Evolutionary conservation across 2,888 invertebrate genomes (phyloP).

Genomic region (Fragum fragum): DNA sequence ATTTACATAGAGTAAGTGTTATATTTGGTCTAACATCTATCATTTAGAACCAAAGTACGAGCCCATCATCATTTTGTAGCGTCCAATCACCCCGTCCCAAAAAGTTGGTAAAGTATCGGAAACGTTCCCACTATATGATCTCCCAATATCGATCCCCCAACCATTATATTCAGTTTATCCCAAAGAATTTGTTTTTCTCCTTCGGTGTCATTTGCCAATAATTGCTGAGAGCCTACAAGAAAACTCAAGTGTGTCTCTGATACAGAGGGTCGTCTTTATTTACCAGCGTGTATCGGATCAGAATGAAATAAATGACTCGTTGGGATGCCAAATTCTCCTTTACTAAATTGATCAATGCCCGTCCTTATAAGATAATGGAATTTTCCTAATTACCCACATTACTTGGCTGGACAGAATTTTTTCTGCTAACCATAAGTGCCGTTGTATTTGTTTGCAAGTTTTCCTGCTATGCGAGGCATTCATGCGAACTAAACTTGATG

Average conservation of each 20-base stretch:
- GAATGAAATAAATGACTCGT: not conserved
- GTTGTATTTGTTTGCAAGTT: too few relatives aligned
- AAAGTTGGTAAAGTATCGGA: not conserved
- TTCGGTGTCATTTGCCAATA: constrained; percentile 15
- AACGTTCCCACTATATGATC: not conserved
- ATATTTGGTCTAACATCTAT: too few relatives aligned
- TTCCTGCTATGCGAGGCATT: too few relatives aligned
- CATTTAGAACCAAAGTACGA: too few relatives aligned
- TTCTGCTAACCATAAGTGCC: too few relatives aligned
- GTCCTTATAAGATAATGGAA: not conserved
- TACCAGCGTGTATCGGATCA: not conserved
- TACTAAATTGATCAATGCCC: not conserved
- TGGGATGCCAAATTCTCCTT: not conserved
- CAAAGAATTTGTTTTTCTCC: constrained; percentile 29
- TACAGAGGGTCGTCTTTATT: constrained; percentile 10
- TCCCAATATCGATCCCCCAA: constrained; percentile 12
- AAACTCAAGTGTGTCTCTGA: not conserved
- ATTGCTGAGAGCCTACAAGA: constrained; percentile 9
- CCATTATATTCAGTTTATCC: constrained; percentile 20
- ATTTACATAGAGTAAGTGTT: too few relatives aligned
- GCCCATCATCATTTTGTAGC: too few relatives aligned
- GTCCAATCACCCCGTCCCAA: not conserved
- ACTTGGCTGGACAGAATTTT: too few relatives aligned
- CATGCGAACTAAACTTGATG: too few relatives aligned
- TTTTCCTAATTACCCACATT: too few relatives aligned